Evolutionary conservation across 1,140 invertebrate genomes (phyloP), one percentile per base, ranked within the genome.

Genomic region (Dendroctonus ponderosae): DNA sequence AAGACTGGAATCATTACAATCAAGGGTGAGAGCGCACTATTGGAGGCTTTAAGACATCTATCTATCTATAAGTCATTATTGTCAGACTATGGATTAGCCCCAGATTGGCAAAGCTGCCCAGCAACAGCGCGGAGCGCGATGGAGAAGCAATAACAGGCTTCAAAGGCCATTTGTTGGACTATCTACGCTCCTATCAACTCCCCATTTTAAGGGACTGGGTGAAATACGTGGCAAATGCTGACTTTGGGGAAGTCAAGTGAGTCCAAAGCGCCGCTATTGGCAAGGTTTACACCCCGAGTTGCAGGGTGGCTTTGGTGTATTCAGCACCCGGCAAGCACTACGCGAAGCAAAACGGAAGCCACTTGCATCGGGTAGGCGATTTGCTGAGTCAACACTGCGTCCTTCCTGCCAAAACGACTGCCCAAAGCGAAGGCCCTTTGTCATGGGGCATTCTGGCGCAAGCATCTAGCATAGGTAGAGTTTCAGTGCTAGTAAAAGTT

Each of bases 1-100:
- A 89, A 63, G 96, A 99, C 81, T 98, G 96, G 96, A 85, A 91
- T 72, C 92, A 97, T 77, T 88, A 94, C 77, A 96, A 94, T 9
- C 96, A 98, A 82, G 94, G 93, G 90, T 92, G 50, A 15, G 50
- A 52, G 50, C 11, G 15, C 15, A 11, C 44, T 46, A 11, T 46
- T 46, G 4, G 12, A 46, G 6, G 9, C 15, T 37, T 51, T 3
- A 8, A n/a, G 8, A 2, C 7, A 8, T 39, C 40, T 38, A 26
- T 62, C 0, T 43, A 44, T 56, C 4, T 58, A 6, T 48, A 46
- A 8, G 6, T 11, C 37, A 39, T 51, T 61, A 39, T 57, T 62
- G 62, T 69, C 72, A 90, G 88, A 0, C 79, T 93, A 48, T 97
- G 95, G 95, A 84, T 98, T 7, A 94, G 92, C 76, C 92, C 92